Conservation (phyloP, 2,113 vertebrate species). For the Oncorhynchus clarkii region DNA sequence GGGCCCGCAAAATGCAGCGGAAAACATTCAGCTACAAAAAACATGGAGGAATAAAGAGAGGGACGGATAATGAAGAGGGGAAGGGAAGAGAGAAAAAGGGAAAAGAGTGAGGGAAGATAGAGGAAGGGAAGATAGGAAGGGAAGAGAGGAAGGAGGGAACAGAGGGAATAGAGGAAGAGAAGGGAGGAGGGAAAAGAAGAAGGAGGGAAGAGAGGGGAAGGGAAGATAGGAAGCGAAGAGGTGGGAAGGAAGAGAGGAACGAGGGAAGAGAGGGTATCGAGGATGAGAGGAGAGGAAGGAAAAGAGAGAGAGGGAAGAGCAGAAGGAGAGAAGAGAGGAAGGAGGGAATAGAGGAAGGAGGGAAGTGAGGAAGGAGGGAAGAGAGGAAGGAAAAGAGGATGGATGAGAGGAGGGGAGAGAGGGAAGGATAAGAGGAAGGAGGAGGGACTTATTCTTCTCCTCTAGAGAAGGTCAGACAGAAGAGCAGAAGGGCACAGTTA, state of each 20-base stretch:
- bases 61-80: too few species aligned
- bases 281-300: too few species aligned
- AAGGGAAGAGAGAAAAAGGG: too few species aligned
- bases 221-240: not conserved
- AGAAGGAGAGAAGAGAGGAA: not conserved
- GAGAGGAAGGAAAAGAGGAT: too few species aligned
- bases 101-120: too few species aligned
- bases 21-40: slow-evolving; percentile 16
- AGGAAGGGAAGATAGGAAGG: not conserved
- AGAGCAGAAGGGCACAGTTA: not conserved
- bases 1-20: slow-evolving; percentile 28
- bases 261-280: not conserved
- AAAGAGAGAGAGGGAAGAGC: not conserved
- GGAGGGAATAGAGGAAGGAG: not conserved
- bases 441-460: not conserved
- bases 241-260: not conserved
- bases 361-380: too few species aligned
- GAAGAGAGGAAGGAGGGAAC: not conserved
- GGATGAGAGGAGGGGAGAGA: not conserved
- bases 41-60: slow-evolving; percentile 4
- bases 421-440: not conserved
- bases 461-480: not conserved
- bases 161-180: not conserved
- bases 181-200: too few species aligned
- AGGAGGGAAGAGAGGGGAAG: too few species aligned